These are phyloP conservation scores for Engraulis encrasicolus DNA, from an alignment of 2,113 vertebrate genomes.

Conservation along the genomic window DNA sequence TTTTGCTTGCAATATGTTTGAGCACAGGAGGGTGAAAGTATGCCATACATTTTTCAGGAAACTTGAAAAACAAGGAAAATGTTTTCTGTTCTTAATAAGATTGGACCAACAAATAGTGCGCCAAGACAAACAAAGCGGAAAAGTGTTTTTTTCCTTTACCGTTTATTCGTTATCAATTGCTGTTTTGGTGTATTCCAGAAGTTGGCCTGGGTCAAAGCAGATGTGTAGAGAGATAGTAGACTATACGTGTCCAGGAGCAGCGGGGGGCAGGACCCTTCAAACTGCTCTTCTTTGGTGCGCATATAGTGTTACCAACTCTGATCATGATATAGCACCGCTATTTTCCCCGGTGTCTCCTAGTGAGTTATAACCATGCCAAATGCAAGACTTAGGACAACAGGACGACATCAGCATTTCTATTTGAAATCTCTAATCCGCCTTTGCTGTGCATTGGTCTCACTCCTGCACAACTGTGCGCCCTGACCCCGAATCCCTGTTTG, in stretches of 20 bases:
- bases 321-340: slow-evolving; percentile 42
- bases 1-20: background rate
- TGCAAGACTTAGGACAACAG: slow-evolving; percentile 20
- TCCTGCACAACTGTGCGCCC: background rate
- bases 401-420: slow-evolving; percentile 30
- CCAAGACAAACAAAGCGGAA: background rate
- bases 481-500: background rate
- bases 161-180: slow-evolving; percentile 23
- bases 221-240: slow-evolving; percentile 47
- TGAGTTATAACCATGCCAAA: slow-evolving; percentile 50
- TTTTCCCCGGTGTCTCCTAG: slow-evolving; percentile 41
- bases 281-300: slow-evolving; percentile 51
- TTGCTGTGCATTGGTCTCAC: slow-evolving; percentile 9
- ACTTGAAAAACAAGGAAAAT: background rate
- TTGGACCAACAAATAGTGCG: background rate
- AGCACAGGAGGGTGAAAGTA: background rate
- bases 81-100: background rate
- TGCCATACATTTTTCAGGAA: background rate
- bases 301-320: slow-evolving; percentile 51
- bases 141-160: slow-evolving; percentile 18
- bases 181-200: slow-evolving; percentile 23
- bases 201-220: slow-evolving; percentile 41
- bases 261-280: slow-evolving; percentile 43
- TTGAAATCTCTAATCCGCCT: slow-evolving; percentile 38
- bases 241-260: slow-evolving; percentile 51